Base-by-base conservation (phyloP, 2,113 vertebrate species). In the Numida meleagris region DNA sequence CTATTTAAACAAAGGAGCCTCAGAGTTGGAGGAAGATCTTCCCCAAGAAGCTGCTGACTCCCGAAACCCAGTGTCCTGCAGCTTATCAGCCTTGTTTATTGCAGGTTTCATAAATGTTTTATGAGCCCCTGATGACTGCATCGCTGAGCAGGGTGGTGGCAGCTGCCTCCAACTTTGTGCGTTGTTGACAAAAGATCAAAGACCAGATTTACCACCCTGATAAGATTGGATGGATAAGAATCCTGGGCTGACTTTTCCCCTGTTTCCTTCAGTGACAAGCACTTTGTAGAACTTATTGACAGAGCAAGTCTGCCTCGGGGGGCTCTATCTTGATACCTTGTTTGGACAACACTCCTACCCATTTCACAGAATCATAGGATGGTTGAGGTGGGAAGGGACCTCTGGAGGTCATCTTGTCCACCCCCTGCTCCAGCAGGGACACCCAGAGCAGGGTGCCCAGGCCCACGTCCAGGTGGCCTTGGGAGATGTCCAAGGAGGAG, bases 111-210 rank as follows among this genome's bases (percentile, higher is more conserved):
- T 98, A 98, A 98, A 98, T 92, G 98, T 97, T 98, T 98, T 98
- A 98, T 96, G 97, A 96, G 96, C 50, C 96, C 66, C 92, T 95
- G 95, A 94, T 72, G 96, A 97, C 94, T 93, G 89, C 97, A 63
- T 89, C 92, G 84, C 95, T 94, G 95, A 97, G 90, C 43, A 88
- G 96, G 96, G 97, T 93, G 96, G 97, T 97, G 97, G 92, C 97
- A 96, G 97, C 96, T 98, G 96, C 96, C 97, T 97, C 96, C 85
- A 96, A 94, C 97, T 97, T 97, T 97, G 96, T 97, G 88, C 46
- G 1, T 81, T 98, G 97, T 97, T 98, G 97, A 98, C 97, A 96
- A 95, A 96, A 90, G 98, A 98, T 98, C 98, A 98, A 98, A 98
- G 98, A 97, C 96, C 97, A 98, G 97, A 98, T 98, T 98, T 97